A percentile compares a stretch with the other conserved stretches of the same genome.
Evolutionary conservation across 2,888 invertebrate species (phyloP).

Genomic region (Netelia fuscicornis): DNA sequence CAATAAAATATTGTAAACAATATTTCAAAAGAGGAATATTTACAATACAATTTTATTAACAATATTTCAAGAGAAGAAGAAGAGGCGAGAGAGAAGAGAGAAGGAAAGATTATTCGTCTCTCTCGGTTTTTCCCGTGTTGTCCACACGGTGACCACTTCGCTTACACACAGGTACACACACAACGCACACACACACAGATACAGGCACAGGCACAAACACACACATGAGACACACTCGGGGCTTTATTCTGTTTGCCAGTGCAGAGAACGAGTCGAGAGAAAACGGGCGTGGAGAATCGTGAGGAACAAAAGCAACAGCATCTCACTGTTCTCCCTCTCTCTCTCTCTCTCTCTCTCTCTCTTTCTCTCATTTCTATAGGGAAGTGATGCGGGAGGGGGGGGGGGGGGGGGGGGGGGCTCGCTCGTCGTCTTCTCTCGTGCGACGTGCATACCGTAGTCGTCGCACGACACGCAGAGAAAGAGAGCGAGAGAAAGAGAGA

Average conservation of each 20-base stretch:
- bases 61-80: not conserved
- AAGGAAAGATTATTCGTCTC: not conserved
- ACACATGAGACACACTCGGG: conserved; percentile 29
- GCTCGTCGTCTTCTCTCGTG: conserved; percentile 37
- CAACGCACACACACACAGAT: not conserved
- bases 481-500: not conserved
- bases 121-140: conserved; percentile 1
- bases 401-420: not conserved
- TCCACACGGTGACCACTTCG: conserved; percentile 40
- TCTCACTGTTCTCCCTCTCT: conserved; percentile 39
- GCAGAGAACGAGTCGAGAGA: conserved; percentile 62
- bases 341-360: conserved; percentile 46
- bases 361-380: conserved; percentile 70
- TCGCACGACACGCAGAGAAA: conserved; percentile 24
- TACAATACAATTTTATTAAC: too few relatives aligned
- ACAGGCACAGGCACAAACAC: not conserved
- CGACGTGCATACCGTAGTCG: conserved; percentile 55
- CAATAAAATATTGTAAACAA: too few relatives aligned
- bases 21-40: too few relatives aligned
- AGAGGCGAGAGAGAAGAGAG: not conserved
- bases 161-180: not conserved
- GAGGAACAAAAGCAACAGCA: conserved; percentile 76
- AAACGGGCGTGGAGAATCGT: conserved; percentile 61
- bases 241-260: conserved; percentile 54
- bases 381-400: not conserved